Evolutionary conservation across 2,888 invertebrate genomes (phyloP).

Genomic region (Himalopsyche tibetana): DNA sequence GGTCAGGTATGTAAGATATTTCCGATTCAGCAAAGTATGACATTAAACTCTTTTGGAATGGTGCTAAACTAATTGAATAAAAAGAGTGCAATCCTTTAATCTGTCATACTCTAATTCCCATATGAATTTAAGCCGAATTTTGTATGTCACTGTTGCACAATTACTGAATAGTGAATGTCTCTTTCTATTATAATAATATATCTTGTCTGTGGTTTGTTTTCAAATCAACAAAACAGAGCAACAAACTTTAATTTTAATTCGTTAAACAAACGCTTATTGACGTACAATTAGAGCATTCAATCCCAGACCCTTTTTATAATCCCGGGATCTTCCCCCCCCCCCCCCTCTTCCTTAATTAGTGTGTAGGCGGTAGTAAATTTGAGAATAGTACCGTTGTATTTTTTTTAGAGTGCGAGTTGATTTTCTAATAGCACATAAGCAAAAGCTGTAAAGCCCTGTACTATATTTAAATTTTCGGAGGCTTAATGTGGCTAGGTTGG

Average conservation of each 20-base stretch:
- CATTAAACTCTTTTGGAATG: not conserved
- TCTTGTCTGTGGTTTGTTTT: not conserved
- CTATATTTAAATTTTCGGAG: no score
- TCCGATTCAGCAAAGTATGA: constrained; percentile 11
- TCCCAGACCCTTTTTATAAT: no score
- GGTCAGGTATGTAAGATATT: constrained; percentile 36
- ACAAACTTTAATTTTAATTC: not conserved
- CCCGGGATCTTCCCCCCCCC: no score
- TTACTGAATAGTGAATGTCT: not conserved
- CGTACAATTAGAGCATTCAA: not conserved
- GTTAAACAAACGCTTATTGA: no score
- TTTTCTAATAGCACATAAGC: no score
- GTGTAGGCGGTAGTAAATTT: no score
- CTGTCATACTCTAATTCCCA: not conserved
- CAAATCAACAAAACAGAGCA: not conserved
- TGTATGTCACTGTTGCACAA: not conserved
- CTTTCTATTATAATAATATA: not conserved
- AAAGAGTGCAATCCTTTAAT: constrained; percentile 1
- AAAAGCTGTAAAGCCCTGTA: no score
- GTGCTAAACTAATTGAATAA: not conserved
- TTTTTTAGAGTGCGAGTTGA: no score
- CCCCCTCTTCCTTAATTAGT: no score
- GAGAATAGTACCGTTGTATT: no score
- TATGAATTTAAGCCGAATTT: not conserved
- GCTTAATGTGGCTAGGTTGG: no score